Conservation (phyloP, 2,888 invertebrate genomes). For the Euspilapteryx auroguttella region DNA sequence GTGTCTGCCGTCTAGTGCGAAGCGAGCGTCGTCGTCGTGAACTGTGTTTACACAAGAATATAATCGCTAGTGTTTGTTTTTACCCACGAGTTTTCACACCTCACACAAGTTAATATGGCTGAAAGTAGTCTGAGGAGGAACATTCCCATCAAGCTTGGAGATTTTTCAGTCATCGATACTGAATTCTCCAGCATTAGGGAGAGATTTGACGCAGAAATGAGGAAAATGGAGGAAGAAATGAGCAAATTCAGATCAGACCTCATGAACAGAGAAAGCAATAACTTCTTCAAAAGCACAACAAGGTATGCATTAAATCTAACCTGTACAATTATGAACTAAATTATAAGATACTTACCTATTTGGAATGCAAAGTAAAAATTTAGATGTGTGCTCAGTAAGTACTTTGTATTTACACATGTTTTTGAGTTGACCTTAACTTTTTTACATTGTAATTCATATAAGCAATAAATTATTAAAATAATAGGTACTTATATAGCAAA, state of each 20-base stretch:
- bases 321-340: too few relatives aligned
- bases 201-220: conserved; percentile 95
- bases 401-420: not conserved
- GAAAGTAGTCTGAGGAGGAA: conserved; percentile 83
- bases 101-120: conserved; percentile 66
- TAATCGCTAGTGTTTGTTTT: conserved; percentile 53
- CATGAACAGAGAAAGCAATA: conserved; percentile 89
- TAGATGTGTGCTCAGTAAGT: too few relatives aligned
- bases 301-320: conserved; percentile 59
- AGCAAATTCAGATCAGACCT: conserved; percentile 89
- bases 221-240: conserved; percentile 99
- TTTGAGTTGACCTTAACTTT: not conserved
- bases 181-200: conserved; percentile 96
- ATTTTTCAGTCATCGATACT: conserved; percentile 94
- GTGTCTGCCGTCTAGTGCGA: conserved; percentile 45
- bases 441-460: too few relatives aligned
- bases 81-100: conserved; percentile 30
- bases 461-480: too few relatives aligned
- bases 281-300: conserved; percentile 87
- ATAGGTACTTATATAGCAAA: too few relatives aligned
- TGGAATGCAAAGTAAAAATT: too few relatives aligned
- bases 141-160: conserved; percentile 92
- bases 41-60: conserved; percentile 48
- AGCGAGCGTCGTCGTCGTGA: conserved; percentile 24
- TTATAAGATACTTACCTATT: too few relatives aligned